Conservation (phyloP, 2,113 vertebrate genomes). For the Neodontobutis hainanensis region DNA sequence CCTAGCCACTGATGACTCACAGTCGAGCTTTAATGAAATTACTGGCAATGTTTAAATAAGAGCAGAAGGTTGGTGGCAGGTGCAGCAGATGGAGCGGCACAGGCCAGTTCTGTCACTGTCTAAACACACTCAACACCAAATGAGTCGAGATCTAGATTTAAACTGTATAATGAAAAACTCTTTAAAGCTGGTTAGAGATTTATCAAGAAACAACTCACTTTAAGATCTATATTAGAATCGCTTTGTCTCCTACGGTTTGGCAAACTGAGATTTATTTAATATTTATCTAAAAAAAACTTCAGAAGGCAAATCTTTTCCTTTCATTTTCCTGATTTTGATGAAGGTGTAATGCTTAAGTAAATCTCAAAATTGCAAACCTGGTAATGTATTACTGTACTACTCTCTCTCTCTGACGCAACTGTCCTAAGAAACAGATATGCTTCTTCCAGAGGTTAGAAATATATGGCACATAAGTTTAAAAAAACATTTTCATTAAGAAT, state of each 20-base stretch:
- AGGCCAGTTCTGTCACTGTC: constrained; percentile 6
- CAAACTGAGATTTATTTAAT: too few relatives aligned
- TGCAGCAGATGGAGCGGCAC: constrained; percentile 44
- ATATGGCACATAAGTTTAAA: too few relatives aligned
- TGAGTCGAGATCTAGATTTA: not conserved
- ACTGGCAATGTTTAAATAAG: constrained; percentile 30
- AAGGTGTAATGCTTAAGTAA: too few relatives aligned
- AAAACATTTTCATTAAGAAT: too few relatives aligned
- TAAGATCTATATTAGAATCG: too few relatives aligned
- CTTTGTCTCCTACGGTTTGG: too few relatives aligned
- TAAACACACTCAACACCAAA: not conserved
- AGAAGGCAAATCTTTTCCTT: too few relatives aligned
- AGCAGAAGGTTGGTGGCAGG: constrained; percentile 59
- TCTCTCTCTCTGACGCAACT: too few relatives aligned
- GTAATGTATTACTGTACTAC: too few relatives aligned
- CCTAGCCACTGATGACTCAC: constrained; percentile 16
- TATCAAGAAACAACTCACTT: not conserved
- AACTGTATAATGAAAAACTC: not conserved
- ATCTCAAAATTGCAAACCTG: too few relatives aligned
- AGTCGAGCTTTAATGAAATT: constrained; percentile 4
- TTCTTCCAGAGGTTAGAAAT: not conserved
- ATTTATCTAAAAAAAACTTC: too few relatives aligned
- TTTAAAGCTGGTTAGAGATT: not conserved
- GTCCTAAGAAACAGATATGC: not conserved
- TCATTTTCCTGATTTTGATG: too few relatives aligned